Evolutionary conservation across 2,888 invertebrate genomes (phyloP).

Genomic region (Conomelus anceps): DNA sequence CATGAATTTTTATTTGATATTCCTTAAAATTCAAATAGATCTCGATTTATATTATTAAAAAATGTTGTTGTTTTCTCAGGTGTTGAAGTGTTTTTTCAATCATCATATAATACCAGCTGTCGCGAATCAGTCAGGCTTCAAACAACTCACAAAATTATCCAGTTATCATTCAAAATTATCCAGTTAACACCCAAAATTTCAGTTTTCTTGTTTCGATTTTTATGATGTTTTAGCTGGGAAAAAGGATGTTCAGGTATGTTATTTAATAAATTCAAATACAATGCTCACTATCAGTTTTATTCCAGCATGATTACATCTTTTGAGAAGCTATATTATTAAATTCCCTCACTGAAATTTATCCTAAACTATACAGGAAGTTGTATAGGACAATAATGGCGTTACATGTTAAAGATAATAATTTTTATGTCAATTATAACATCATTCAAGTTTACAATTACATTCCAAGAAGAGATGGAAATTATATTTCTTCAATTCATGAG

Average conservation of each 20-base stretch:
- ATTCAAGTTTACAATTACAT: no score
- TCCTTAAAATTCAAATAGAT: not conserved
- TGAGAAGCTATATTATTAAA: no score
- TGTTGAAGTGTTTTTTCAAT: not conserved
- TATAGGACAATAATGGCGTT: no score
- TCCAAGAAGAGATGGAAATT: no score
- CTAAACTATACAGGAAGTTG: no score
- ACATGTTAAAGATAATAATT: no score
- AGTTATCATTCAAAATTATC: not conserved
- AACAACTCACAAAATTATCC: not conserved
- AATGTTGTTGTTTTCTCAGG: not conserved
- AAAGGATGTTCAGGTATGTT: not conserved
- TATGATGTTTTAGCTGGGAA: not conserved
- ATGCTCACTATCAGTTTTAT: not conserved
- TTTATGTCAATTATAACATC: no score
- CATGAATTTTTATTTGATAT: not conserved
- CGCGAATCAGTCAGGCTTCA: not conserved
- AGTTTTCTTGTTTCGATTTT: no score
- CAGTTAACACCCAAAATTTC: not conserved
- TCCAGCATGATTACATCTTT: not conserved
- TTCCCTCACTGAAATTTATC: no score
- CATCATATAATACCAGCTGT: not conserved
- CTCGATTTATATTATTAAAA: not conserved
- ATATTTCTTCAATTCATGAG: no score
- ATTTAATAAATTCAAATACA: not conserved